Conservation (phyloP, 2,888 invertebrate genomes). For the Acholoe squamosa region DNA sequence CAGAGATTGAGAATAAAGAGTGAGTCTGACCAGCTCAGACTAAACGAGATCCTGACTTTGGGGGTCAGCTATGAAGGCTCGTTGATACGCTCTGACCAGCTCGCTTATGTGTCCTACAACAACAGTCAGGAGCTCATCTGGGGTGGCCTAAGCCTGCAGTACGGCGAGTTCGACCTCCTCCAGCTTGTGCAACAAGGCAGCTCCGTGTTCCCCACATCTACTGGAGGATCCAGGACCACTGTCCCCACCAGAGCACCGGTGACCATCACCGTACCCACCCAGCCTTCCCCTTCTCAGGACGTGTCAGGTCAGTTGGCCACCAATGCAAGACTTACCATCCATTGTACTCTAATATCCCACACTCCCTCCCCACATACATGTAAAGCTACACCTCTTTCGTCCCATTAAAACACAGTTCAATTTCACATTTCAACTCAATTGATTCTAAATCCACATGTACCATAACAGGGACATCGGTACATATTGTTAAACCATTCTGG, state of each 20-base stretch:
- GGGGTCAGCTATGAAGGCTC: conserved; percentile 41
- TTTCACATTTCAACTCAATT: too few relatives aligned
- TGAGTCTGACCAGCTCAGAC: not conserved
- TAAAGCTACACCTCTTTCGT: not conserved
- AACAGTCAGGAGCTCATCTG: not conserved
- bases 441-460: too few relatives aligned
- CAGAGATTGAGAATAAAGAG: not conserved
- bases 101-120: not conserved
- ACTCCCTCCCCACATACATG: not conserved
- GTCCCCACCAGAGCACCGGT: not conserved
- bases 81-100: not conserved
- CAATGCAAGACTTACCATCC: not conserved
- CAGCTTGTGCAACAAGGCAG: conserved; percentile 42
- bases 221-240: not conserved
- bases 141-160: not conserved
- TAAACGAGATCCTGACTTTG: not conserved
- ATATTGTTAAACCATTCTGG: too few relatives aligned
- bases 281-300: conserved; percentile 6
- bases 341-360: not conserved
- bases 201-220: conserved; percentile 23
- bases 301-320: conserved; percentile 48
- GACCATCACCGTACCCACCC: not conserved
- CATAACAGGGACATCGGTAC: too few relatives aligned
- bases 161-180: conserved; percentile 45
- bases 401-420: too few relatives aligned